Conservation (phyloP, 2,888 invertebrate species). For the Disparrhopalites patrizii region DNA sequence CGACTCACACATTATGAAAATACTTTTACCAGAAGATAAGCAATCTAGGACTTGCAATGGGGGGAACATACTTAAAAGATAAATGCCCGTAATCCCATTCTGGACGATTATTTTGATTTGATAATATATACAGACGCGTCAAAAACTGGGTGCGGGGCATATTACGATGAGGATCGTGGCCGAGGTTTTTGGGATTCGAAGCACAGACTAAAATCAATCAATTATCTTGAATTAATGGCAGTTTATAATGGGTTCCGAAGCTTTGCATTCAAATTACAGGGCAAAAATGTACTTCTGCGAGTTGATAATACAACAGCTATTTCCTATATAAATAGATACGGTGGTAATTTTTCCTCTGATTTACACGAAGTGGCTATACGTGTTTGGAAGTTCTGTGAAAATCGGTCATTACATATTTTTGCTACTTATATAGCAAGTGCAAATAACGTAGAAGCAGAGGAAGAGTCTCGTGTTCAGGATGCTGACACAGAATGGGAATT, state of each 20-base stretch:
- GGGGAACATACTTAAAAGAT: not conserved
- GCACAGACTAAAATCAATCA: too few relatives aligned
- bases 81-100: not conserved
- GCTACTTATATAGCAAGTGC: constrained; percentile 8
- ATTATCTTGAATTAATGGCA: constrained; percentile 26
- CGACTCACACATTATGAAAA: constrained; percentile 7
- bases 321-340: constrained; percentile 25
- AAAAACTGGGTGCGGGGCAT: constrained; percentile 25
- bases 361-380: constrained; percentile 6
- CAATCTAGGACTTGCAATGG: not conserved
- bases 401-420: not conserved
- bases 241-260: constrained; percentile 8
- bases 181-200: constrained; percentile 19
- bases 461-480: not conserved
- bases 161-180: not conserved
- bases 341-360: constrained; percentile 6
- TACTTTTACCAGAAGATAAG: not conserved
- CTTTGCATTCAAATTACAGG: not conserved
- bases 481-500: constrained; percentile 2
- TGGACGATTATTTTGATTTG: not conserved
- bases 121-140: constrained; percentile 26
- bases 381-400: constrained; percentile 30
- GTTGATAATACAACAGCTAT: constrained; percentile 30
- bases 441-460: constrained; percentile 6
- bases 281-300: not conserved